Base-by-base conservation (phyloP, 2,888 invertebrate species). In the Ischnus inquisitorius region DNA sequence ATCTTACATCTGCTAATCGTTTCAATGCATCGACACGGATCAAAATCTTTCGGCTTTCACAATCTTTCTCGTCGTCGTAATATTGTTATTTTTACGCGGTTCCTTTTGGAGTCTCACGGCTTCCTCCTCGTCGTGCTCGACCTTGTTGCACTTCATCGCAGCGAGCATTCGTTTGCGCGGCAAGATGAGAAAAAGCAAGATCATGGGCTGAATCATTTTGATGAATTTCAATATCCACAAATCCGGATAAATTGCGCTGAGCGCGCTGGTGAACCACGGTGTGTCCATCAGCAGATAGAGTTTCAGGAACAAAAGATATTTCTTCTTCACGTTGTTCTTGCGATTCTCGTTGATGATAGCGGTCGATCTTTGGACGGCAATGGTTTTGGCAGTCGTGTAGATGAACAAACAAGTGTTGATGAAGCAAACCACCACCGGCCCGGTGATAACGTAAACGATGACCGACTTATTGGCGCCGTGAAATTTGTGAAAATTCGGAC, bases 171-270 rank as follows among this genome's bases (percentile, higher is more conserved):
- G 87, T 8, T 88, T 78, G 28, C 88, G 87, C 1, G 92, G 92
- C 25, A 92, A 67, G 28, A 92, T 89, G 3, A 90, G 89, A 3
- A 91, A 60, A 6, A 91, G 51, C 88, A 92, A 88, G 0, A 90
- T 82, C 28, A 91, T 88, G 0, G 92, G 92, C 67, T 92, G 92
- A 4, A 89, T 62, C 86, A 92, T 90, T 65, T 91, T 83, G 14
- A 88, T 76, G 57, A 92, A 91, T 75, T 92, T 92, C 0, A 92
- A 80, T 5, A 90, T 34, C 92, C 92, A 92, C 3, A 92, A 85
- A 51, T 90, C 87, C 12, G 88, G 82, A 69, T 85, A 92, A 22
- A 89, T 88, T 4, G 90, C 89, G 4, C 87, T 91, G 1, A 92
- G 78, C n/a, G 87, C 87, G 3, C 89, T 89, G 2, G 91, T 89